Evolutionary conservation across 2,888 invertebrate genomes (phyloP).

Genomic region (Coremacera marginata): DNA sequence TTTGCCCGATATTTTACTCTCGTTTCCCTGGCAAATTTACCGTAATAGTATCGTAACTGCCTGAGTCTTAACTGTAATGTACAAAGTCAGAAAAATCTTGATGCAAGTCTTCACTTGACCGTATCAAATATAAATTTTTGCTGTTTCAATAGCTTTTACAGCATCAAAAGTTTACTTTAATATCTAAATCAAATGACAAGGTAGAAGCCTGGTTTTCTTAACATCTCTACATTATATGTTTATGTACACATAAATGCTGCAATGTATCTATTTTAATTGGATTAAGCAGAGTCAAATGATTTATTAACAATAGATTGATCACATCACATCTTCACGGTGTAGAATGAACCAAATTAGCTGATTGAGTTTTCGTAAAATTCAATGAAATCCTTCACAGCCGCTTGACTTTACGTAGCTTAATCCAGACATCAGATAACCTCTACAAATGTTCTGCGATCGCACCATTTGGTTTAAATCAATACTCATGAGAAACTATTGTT

Average conservation of each 20-base stretch:
- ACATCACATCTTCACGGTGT: conserved; percentile 1
- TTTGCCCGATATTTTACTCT: no score
- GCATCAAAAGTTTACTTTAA: no score
- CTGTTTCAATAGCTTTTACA: no score
- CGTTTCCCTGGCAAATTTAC: no score
- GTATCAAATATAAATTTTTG: no score
- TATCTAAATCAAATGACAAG: no score
- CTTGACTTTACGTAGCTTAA: not conserved
- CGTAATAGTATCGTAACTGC: no score
- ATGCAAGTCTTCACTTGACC: no score
- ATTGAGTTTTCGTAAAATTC: not conserved
- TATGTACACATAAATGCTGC: not conserved
- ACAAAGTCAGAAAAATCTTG: no score
- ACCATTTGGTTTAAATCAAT: not conserved
- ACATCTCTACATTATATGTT: not conserved
- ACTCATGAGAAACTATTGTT: conserved; percentile 17
- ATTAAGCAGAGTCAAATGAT: conserved; percentile 22
- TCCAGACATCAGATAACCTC: not conserved
- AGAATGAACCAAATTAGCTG: conserved; percentile 1
- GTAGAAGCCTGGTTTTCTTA: no score
- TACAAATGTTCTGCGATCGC: conserved; percentile 1
- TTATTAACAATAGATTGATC: conserved; percentile 33
- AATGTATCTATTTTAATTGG: conserved; percentile 22
- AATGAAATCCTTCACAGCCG: not conserved
- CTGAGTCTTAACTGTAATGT: no score